Base-by-base conservation (phyloP, 1,140 invertebrate genomes). In the Epicauta chinensis region DNA sequence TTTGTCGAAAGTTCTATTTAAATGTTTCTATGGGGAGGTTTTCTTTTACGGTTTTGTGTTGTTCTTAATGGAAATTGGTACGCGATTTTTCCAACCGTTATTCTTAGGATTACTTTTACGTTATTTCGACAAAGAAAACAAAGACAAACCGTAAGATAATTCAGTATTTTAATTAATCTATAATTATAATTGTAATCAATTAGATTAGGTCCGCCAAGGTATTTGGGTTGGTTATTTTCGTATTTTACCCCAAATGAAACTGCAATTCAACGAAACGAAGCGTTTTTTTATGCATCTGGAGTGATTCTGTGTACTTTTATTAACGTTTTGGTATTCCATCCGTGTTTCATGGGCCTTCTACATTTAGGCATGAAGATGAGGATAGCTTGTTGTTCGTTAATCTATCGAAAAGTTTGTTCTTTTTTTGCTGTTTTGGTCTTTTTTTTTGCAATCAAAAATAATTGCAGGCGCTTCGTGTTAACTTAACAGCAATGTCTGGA, bases 321-420 rank as follows among this genome's bases (percentile, higher is more conserved):
- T 12, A 78, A 80, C 34, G 75, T 81, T 2, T 66, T 87, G 15
- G 70, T 81, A 3, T 75, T 80, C 54, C 86, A 91, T 71, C 81
- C 82, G 0, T 84, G 82, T 56, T 82, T 89, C 69, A 83, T 89
- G 66, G 78, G 71, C 3, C 64, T 83, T 0, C 75, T 78, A 65
- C 81, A 84, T 60, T 65, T 83, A 2, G 86, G 86, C 7, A 84
- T 86, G 76, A 86, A 88, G 67, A 76, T 91, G 51, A 73, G 90
- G 6, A 74, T 93, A 1, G 86, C 82, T 0, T 83, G 84, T 53
- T 90, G 86, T 44, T 85, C 87, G 0, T 67, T 93, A 0, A 82
- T 93, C 43, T 94, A 92, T 65, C 81, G 68, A 89, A 93, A 80
- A 83, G 83, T 88, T 87, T 2, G 55, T 77, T 34, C 56, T 64